A percentile compares a stretch with the other conserved stretches of the same genome.
phyloP scores from a whole-genome alignment of 2,888 invertebrate genomes.

The Chalcosyrphus nemorum region DNA sequence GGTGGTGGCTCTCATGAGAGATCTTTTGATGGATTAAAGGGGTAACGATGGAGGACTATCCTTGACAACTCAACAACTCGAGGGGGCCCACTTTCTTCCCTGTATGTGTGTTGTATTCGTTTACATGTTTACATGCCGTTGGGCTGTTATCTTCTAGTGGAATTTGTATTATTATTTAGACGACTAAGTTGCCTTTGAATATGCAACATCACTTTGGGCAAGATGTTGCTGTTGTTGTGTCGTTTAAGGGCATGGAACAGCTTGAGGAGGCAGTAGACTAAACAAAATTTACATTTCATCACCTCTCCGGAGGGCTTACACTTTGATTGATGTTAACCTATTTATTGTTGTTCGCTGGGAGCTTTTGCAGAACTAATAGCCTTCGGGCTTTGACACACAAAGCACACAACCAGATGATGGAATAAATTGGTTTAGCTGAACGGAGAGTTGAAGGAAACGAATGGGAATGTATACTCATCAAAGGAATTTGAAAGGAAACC shows the following conservation, averaged over 20 bases:
- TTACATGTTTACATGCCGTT: background rate
- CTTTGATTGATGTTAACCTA: slow-evolving; percentile 58
- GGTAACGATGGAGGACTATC: slow-evolving; percentile 46
- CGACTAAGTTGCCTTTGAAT: slow-evolving; percentile 14
- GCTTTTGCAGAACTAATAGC: slow-evolving; percentile 2
- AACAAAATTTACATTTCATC: slow-evolving; percentile 51
- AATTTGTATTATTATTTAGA: slow-evolving; percentile 1
- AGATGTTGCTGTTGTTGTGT: slow-evolving; percentile 6
- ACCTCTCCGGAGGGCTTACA: slow-evolving; percentile 4
- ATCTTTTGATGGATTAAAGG: slow-evolving; percentile 52
- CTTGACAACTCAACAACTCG: slow-evolving; percentile 2
- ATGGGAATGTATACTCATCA: background rate
- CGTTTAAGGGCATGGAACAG: background rate
- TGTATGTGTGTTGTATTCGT: background rate
- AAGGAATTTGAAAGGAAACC: background rate
- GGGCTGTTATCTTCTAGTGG: background rate
- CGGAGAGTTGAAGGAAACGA: background rate
- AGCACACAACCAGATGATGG: slow-evolving; percentile 10
- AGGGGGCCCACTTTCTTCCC: background rate
- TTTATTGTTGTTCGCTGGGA: slow-evolving; percentile 37
- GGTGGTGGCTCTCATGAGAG: slow-evolving; percentile 52
- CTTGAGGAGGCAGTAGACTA: slow-evolving; percentile 1
- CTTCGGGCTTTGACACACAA: slow-evolving; percentile 19
- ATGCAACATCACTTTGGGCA: slow-evolving; percentile 26
- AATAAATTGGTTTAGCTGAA: background rate